Conservation (phyloP, 2,113 vertebrate genomes). For the Cololabis saira region DNA sequence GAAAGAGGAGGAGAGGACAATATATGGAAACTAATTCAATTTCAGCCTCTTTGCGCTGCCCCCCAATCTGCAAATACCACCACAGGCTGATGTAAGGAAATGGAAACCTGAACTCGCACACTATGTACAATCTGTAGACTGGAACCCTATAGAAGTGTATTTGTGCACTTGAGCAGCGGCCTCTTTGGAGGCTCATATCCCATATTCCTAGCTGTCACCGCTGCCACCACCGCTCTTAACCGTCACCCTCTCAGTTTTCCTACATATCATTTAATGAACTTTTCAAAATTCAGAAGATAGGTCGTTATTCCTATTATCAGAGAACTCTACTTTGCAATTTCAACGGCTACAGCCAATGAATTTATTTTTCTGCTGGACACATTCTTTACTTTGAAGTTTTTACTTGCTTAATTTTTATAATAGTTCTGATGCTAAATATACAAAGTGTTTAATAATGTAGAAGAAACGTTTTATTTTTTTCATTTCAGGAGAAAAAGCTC, state of each 20-base stretch:
- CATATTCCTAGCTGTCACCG: conserved; percentile 14
- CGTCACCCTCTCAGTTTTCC: conserved; percentile 55
- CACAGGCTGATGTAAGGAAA: conserved; percentile 71
- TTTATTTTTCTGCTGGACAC: no score
- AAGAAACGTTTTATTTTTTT: no score
- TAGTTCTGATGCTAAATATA: no score
- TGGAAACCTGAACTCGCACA: conserved; percentile 65
- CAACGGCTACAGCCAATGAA: no score
- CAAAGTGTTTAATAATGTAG: no score
- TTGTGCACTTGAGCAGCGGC: conserved; percentile 55
- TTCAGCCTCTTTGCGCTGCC: conserved; percentile 66
- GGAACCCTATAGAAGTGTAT: conserved; percentile 60
- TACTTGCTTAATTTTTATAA: no score
- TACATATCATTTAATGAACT: conserved; percentile 55
- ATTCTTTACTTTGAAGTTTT: no score
- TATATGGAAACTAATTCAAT: conserved; percentile 83
- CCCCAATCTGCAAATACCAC: conserved; percentile 73
- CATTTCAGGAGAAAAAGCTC: no score
- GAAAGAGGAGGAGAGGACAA: conserved; percentile 74
- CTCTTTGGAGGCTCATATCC: conserved; percentile 41
- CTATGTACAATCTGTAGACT: conserved; percentile 51
- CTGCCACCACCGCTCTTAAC: conserved; percentile 46
- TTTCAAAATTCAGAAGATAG: conserved; percentile 53
- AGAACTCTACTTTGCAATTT: neutral
- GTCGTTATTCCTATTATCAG: conserved; percentile 9